These are phyloP conservation scores for Thyatira batis DNA, from an alignment of 2,888 invertebrate genomes.

Conservation along the genomic window DNA sequence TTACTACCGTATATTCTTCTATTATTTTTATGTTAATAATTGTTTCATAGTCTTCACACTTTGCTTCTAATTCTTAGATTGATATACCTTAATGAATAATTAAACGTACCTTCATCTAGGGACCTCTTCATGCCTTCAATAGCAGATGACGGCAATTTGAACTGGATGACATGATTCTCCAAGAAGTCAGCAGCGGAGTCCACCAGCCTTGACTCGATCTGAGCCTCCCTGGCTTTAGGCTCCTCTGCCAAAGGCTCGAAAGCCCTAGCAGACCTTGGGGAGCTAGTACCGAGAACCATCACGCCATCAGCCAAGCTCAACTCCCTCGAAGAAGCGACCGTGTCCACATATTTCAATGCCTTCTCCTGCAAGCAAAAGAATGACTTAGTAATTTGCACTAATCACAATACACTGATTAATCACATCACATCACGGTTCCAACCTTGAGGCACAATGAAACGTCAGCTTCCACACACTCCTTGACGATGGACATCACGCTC, in stretches of 20 bases:
- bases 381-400: constrained; percentile 44
- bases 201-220: constrained; percentile 87
- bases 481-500: constrained; percentile 84
- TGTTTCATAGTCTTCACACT: background rate
- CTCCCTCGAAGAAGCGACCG: constrained; percentile 77
- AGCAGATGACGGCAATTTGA: constrained; percentile 88
- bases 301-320: constrained; percentile 84
- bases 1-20: background rate
- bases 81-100: background rate
- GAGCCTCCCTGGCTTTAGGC: constrained; percentile 87
- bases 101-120: constrained; percentile 88
- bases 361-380: constrained; percentile 85
- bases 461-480: constrained; percentile 87
- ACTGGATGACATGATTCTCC: constrained; percentile 90
- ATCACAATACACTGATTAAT: constrained; percentile 27
- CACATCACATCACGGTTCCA: constrained; percentile 46
- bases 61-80: background rate
- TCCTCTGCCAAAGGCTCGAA: constrained; percentile 87
- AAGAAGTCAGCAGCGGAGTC: constrained; percentile 90
- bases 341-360: constrained; percentile 87
- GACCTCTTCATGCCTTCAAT: constrained; percentile 90
- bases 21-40: background rate
- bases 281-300: constrained; percentile 73
- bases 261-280: constrained; percentile 82
- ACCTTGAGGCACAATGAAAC: constrained; percentile 89